Base-by-base conservation (phyloP, 1,140 invertebrate species). In the Pissodes strobi region DNA sequence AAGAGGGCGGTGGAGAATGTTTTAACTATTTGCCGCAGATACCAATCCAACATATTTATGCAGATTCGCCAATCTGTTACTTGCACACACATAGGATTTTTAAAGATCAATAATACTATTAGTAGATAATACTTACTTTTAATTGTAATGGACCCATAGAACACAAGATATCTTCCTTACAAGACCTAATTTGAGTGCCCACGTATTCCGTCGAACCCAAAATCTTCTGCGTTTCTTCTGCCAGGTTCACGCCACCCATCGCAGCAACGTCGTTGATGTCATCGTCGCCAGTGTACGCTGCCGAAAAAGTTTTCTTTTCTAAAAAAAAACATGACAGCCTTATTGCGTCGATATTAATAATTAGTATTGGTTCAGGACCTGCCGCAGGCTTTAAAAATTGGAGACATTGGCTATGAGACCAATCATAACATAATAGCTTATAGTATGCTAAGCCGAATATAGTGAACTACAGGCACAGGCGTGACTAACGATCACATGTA, bases 201-300 rank as follows among this genome's bases (percentile, higher is more conserved):
- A 98, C 94, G 79, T 95, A 91, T 74, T 98, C 95, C 2, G 94
- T 95, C 2, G 93, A 93, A 2, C 95, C 68, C 22, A 98, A 83
- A 74, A 98, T 98, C 79, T 92, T 89, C 76, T 97, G 94, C 51
- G 90, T 91, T 81, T 99, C 96, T 81, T 99, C 96, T 1, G 92
- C 90, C 69, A 99, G 83, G 82, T 99, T 99, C n/a, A 99, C 95
- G 21, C 96, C 96, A 70, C 96, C 96, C 96, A 99, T 99, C 4
- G 95, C 95, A 18, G 96, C 95, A 0, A 99, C 96, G 84, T 99
- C 96, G 76, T 98, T 99, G 68, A 99, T 97, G 78, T 96, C 94
- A 80, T 97, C 94, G 78, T 96, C 93, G 55, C 77, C 90, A 84
- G 78, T 80, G 18, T 81, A 83, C 8, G 80, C 79, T 30, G 74